Evolutionary conservation across 2,888 invertebrate species (phyloP).

Genomic region (Pocota personata): DNA sequence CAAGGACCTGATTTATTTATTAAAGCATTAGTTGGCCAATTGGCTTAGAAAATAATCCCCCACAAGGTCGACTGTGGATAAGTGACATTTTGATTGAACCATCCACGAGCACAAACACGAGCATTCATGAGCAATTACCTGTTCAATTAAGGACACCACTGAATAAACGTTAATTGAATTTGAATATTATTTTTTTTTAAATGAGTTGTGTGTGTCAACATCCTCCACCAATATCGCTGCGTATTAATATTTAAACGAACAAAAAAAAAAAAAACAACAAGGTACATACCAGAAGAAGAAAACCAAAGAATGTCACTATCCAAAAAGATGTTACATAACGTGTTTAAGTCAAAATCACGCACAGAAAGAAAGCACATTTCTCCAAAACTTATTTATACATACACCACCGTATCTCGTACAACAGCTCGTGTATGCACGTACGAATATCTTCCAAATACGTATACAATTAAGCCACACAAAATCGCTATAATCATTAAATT

Average conservation of each 20-base stretch:
- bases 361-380: slow-evolving; percentile 72
- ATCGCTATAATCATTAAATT: background rate
- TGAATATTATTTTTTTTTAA: slow-evolving; percentile 16
- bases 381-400: slow-evolving; percentile 63
- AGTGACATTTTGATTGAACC: slow-evolving; percentile 15
- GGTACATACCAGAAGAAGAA: slow-evolving; percentile 67
- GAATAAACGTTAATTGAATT: slow-evolving; percentile 63
- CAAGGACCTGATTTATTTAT: slow-evolving; percentile 48
- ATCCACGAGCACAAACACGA: background rate
- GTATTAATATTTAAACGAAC: slow-evolving; percentile 26
- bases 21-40: slow-evolving; percentile 27
- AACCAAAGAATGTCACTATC: slow-evolving; percentile 68
- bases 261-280: slow-evolving; percentile 16
- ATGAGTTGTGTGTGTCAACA: background rate
- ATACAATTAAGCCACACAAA: slow-evolving; percentile 10
- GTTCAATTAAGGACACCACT: slow-evolving; percentile 22
- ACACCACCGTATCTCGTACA: slow-evolving; percentile 58
- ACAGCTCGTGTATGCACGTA: slow-evolving; percentile 52
- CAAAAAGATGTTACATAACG: slow-evolving; percentile 73
- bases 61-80: slow-evolving; percentile 1
- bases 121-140: slow-evolving; percentile 11
- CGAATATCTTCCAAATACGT: slow-evolving; percentile 29
- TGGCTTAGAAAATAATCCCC: slow-evolving; percentile 31
- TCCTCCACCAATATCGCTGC: background rate
- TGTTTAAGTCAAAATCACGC: slow-evolving; percentile 70